Evolutionary conservation across 23 tunicate genomes (phyloP), one percentile per base, ranked within the genome.

Genomic region (Clavelina lepadiformis): DNA sequence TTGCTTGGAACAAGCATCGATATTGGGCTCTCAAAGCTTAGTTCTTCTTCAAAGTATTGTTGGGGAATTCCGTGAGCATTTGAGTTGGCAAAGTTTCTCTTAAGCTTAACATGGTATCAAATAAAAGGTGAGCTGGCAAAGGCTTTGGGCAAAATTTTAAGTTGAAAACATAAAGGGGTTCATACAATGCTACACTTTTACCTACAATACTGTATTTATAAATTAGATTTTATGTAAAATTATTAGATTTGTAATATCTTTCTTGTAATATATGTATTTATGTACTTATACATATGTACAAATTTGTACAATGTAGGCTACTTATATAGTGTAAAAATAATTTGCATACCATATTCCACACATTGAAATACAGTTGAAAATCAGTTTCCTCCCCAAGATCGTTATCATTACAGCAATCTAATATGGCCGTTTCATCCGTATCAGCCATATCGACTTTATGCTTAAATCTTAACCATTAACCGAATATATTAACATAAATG

Each of bases 21-120:
- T 2, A 78, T 35, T 35, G 86, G 86, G 29, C 77, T 79, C 34
- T 61, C 3, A 35, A 79, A 53, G 31, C 45, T 58, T 31, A 79
- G 46, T 11, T 44, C 78, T 22, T 21, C 35, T 33, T 15, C 5
- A 3, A 38, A 20, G 28, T 46, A 56, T 45, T 45, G 36, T 28
- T 45, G 18, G 3, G 34, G 3, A 19, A 46, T 5, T 19, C 35
- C 36, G 57, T 66, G 15, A 4, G 19, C 18, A 28, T 46, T 66
- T 18, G 72, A 37, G 13, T 25, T 15, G 35, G 72, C n/a, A 6
- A 66, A 37, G 35, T 66, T 46, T 20, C 11, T 23, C 8, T 46
- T 46, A 13, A 66, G 37, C 72, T 66, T 19, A 5, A 8, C 34
- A n/a, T 6, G n/a, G n/a, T n/a, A n/a, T n/a, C n/a, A n/a, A n/a